These are phyloP conservation scores for Aphidoletes aphidimyza DNA, from an alignment of 2,888 invertebrate species.

Conservation along the genomic window DNA sequence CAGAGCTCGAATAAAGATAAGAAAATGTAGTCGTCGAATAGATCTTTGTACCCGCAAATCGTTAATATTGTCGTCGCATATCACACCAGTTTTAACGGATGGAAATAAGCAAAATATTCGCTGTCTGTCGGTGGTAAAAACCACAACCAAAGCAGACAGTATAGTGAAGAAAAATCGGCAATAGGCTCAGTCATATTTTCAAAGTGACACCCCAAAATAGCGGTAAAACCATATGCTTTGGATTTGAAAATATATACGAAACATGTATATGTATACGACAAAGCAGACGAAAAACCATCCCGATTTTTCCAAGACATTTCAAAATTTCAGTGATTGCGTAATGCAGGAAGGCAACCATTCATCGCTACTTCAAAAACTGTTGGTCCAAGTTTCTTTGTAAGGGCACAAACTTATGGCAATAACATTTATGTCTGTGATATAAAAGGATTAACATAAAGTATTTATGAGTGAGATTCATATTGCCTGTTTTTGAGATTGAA, in stretches of 20 bases:
- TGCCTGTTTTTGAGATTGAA: not conserved
- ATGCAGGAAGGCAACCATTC: not conserved
- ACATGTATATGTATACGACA: no score
- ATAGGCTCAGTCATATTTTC: not conserved
- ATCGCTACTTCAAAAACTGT: not conserved
- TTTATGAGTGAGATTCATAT: constrained; percentile 25
- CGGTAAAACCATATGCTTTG: no score
- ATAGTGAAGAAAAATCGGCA: not conserved
- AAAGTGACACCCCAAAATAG: no score
- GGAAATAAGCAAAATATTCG: constrained; percentile 1
- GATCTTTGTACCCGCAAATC: not conserved
- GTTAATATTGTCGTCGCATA: not conserved
- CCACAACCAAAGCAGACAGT: not conserved
- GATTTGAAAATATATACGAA: no score
- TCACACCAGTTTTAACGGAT: constrained; percentile 3
- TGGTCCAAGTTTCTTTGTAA: not conserved
- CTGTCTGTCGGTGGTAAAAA: no score
- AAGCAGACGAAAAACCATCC: no score
- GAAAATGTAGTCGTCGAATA: not conserved
- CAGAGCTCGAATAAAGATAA: not conserved
- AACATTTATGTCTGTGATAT: not conserved
- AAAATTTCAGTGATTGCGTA: not conserved
- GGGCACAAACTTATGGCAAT: constrained; percentile 7
- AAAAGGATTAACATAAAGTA: constrained; percentile 49
- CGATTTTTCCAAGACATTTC: not conserved